Evolutionary conservation across 2,113 vertebrate genomes (phyloP).

Genomic region (Coregonus clupeaformis): DNA sequence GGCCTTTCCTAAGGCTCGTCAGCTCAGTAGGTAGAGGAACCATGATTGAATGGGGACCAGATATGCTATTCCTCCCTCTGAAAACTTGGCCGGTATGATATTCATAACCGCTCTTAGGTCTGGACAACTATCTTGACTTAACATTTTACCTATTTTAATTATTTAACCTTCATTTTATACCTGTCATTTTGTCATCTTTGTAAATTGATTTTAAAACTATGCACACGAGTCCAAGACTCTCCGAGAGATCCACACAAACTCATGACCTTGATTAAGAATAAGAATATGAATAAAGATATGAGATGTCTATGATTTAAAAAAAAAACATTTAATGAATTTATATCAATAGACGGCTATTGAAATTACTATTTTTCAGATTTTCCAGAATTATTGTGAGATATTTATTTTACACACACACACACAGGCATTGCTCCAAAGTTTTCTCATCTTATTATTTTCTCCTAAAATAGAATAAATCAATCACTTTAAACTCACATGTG

Average conservation of each 20-base stretch:
- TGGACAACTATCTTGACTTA: conserved; percentile 10
- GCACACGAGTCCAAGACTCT: conserved; percentile 47
- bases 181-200: conserved; percentile 12
- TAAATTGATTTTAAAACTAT: conserved; percentile 44
- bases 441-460: background rate
- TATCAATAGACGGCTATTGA: conserved; percentile 48
- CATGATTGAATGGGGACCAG: background rate
- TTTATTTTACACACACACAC: conserved; percentile 29
- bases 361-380: conserved; percentile 58
- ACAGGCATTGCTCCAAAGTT: conserved; percentile 31
- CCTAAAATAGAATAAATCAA: conserved; percentile 23
- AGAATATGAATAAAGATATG: conserved; percentile 31
- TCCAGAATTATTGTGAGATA: conserved; percentile 33
- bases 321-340: conserved; percentile 34
- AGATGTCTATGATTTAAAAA: conserved; percentile 46
- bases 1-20: background rate
- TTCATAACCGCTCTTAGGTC: conserved; percentile 45
- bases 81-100: conserved; percentile 14
- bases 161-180: background rate
- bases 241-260: background rate
- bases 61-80: conserved; percentile 3
- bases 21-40: background rate
- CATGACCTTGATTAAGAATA: conserved; percentile 21
- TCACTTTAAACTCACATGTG: conserved; percentile 31
- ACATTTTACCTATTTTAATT: conserved; percentile 16